phyloP scores from a whole-genome alignment of 2,888 invertebrate genomes.

The Melanargia galathea region DNA sequence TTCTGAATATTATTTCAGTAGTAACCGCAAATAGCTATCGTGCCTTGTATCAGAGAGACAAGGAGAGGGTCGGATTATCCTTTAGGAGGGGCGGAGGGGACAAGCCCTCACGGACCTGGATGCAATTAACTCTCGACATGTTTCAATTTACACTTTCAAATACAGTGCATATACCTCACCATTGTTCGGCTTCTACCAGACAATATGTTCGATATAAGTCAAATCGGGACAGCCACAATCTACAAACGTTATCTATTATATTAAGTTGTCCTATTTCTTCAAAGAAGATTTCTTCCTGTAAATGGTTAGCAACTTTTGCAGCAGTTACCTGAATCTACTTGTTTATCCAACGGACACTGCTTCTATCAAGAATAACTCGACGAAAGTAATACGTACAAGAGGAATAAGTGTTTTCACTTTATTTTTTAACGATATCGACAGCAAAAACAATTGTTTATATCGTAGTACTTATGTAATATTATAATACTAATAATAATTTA shows the following conservation, averaged over 20 bases:
- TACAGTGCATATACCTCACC: slow-evolving; percentile 56
- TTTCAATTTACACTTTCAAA: slow-evolving; percentile 80
- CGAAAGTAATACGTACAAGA: no score
- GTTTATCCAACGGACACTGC: no score
- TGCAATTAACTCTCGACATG: slow-evolving; percentile 74
- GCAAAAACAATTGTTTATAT: no score
- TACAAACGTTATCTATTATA: neutral
- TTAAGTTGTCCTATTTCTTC: neutral
- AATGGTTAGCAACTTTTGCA: no score
- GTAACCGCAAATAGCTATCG: slow-evolving; percentile 13
- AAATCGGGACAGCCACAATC: neutral
- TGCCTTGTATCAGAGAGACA: slow-evolving; percentile 18
- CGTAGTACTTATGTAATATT: no score
- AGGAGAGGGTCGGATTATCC: slow-evolving; percentile 51
- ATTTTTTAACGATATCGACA: no score
- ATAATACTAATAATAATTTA: no score
- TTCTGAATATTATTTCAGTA: slow-evolving; percentile 16
- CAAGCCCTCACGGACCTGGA: slow-evolving; percentile 59
- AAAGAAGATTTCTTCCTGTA: no score
- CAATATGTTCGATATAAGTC: slow-evolving; percentile 20
- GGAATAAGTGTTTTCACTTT: no score
- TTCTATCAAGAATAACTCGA: no score
- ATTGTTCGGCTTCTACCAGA: slow-evolving; percentile 43
- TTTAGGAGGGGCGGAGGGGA: slow-evolving; percentile 39
- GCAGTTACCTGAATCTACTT: no score